phyloP scores from a whole-genome alignment of 2,113 vertebrate species.

The Oenanthe melanoleuca region DNA sequence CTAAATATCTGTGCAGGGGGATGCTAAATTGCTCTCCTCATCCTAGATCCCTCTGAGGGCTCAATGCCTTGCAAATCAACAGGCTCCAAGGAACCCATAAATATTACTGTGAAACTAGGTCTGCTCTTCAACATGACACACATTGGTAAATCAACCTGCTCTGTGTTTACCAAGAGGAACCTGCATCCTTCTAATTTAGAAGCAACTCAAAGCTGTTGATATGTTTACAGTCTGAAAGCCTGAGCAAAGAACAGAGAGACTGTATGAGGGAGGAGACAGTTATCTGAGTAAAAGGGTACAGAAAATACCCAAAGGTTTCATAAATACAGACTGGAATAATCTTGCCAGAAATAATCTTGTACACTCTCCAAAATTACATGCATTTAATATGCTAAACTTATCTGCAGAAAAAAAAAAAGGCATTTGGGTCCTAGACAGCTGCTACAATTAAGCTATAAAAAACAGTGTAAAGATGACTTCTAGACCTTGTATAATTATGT shows the following conservation, averaged over 20 bases:
- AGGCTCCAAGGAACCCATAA: background rate
- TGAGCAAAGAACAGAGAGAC: background rate
- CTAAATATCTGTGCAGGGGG: background rate
- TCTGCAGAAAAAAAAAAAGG: background rate
- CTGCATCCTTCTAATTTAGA: background rate
- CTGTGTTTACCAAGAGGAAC: background rate
- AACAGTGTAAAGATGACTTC: background rate
- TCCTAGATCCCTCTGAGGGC: background rate
- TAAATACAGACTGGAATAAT: background rate
- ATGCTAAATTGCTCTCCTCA: background rate
- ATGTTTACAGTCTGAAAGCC: slow-evolving; percentile 10
- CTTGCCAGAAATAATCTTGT: slow-evolving; percentile 17
- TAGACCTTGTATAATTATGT: background rate
- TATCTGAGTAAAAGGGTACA: slow-evolving; percentile 1
- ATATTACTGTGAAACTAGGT: background rate
- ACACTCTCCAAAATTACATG: background rate
- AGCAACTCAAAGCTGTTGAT: background rate
- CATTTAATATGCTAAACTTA: slow-evolving; percentile 13
- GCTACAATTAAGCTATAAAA: slow-evolving; percentile 6
- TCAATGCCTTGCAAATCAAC: background rate
- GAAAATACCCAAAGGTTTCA: slow-evolving; percentile 21
- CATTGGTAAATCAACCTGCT: background rate
- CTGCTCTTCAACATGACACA: background rate
- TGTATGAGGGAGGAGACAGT: background rate
- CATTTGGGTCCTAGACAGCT: slow-evolving; percentile 22